phyloP scores from a whole-genome alignment of 2,113 vertebrate genomes.

The Lamprologus callipterus region DNA sequence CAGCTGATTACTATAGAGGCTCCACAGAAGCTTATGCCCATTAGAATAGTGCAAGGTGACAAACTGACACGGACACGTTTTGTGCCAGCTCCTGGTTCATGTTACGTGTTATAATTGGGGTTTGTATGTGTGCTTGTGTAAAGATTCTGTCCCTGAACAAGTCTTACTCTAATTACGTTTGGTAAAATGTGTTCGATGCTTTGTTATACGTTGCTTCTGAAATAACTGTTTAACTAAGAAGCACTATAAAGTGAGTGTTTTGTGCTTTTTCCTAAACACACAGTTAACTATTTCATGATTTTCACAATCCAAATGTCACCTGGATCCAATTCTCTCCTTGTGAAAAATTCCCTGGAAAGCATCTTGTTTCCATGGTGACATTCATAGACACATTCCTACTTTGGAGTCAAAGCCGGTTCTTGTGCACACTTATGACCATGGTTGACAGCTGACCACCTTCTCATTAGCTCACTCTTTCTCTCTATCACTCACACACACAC shows the following conservation, averaged over 20 bases:
- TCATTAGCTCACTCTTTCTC: conserved; percentile 25
- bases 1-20: conserved; percentile 21
- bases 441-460: conserved; percentile 47
- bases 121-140: not conserved
- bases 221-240: not conserved
- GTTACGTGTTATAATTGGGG: not conserved
- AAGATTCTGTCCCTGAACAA: not conserved
- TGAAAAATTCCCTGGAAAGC: not conserved
- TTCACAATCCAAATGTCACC: not conserved
- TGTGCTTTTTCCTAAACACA: not conserved
- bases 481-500: not conserved
- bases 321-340: not conserved
- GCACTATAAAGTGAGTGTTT: not conserved
- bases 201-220: not conserved
- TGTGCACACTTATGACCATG: not conserved
- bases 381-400: conserved; percentile 19
- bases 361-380: not conserved
- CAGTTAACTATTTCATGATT: not conserved
- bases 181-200: not conserved
- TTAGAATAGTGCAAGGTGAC: conserved; percentile 54
- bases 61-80: conserved; percentile 22
- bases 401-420: not conserved
- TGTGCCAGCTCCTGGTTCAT: not conserved
- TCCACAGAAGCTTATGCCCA: conserved; percentile 15
- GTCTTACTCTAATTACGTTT: not conserved